phyloP scores from a whole-genome alignment of 2,113 vertebrate genomes.

The Crotalus viridis region DNA sequence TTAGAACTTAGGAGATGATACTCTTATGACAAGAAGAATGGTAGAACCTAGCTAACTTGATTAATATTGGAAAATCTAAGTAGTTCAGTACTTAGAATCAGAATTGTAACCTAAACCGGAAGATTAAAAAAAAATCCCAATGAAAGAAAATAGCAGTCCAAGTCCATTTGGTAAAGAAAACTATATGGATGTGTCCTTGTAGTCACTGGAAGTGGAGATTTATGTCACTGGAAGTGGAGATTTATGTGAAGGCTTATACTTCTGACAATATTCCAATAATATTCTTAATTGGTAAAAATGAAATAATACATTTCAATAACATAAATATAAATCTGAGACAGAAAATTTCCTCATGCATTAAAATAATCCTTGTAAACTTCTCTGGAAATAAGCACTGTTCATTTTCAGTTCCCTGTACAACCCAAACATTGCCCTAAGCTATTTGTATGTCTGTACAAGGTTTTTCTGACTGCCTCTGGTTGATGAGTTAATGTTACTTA shows the following conservation, averaged over 20 bases:
- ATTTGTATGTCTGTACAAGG: background rate
- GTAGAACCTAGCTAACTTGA: background rate
- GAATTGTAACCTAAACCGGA: background rate
- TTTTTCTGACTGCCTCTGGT: background rate
- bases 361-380: background rate
- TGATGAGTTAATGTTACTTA: background rate
- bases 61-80: background rate
- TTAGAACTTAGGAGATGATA: background rate
- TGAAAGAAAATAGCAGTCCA: background rate
- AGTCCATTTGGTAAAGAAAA: background rate
- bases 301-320: background rate
- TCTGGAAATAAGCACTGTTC: background rate
- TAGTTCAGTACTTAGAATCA: background rate
- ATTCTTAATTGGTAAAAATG: background rate
- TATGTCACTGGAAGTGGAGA: background rate
- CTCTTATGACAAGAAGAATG: background rate
- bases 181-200: background rate
- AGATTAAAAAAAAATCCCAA: background rate
- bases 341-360: background rate
- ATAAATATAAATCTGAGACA: background rate
- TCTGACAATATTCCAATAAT: background rate
- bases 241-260: background rate
- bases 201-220: background rate
- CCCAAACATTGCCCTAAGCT: background rate
- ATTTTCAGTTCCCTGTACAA: background rate